Evolutionary conservation across 2,113 vertebrate species (phyloP).

Genomic region (Poeciliopsis prolifica): DNA sequence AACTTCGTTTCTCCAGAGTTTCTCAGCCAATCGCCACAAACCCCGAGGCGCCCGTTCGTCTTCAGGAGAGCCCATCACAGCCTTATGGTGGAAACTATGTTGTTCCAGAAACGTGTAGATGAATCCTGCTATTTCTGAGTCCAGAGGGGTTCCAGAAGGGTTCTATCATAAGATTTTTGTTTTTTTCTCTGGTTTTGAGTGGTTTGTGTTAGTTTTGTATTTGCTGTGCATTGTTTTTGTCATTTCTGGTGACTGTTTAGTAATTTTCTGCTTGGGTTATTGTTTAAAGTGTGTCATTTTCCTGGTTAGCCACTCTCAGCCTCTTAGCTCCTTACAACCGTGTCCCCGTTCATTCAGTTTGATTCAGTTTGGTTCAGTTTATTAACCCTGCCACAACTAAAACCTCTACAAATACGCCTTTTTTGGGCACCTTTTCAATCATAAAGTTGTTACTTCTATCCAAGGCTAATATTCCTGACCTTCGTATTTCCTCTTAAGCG

Average conservation of each 20-base stretch:
- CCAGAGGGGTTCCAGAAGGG: no score
- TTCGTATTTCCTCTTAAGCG: constrained; percentile 8
- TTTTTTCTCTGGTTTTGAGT: neutral
- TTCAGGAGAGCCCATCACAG: neutral
- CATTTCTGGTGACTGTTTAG: neutral
- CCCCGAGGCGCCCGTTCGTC: neutral
- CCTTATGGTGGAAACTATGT: neutral
- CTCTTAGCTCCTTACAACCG: neutral
- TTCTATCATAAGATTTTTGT: neutral
- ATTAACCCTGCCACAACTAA: neutral
- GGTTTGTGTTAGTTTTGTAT: neutral
- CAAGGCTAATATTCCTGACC: neutral
- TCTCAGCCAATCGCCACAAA: neutral
- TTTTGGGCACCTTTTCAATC: neutral
- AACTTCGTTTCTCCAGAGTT: neutral
- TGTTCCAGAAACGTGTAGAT: neutral
- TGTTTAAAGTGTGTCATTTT: no score
- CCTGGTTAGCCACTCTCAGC: no score
- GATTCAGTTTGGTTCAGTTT: neutral
- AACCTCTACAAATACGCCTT: neutral
- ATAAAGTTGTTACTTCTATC: neutral
- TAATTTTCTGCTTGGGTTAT: neutral
- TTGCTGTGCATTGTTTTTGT: neutral
- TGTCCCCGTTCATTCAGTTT: neutral
- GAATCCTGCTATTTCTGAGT: neutral